Base-by-base conservation (phyloP, 2,888 invertebrate species). In the Stegana nigrithorax region DNA sequence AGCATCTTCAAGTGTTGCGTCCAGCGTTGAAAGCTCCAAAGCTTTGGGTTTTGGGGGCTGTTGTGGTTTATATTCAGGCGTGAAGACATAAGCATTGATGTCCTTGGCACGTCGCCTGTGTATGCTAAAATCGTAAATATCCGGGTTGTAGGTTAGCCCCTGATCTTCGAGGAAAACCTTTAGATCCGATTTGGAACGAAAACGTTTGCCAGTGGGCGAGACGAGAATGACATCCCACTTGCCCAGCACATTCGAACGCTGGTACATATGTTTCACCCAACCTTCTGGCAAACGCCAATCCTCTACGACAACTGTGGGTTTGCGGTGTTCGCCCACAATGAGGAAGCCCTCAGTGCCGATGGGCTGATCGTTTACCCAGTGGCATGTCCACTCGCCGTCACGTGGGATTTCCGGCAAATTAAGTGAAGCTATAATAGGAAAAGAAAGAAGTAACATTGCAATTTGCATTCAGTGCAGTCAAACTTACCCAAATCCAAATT, bases 191-290 rank as follows among this genome's bases (percentile, higher is more conserved):
- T 88, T 87, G 1, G 89, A 88, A 36, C 90, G 85, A 67, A 91
- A 90, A 67, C 88, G 88, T 68, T 89, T 88, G n/a, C 88, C 89
- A 50, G 87, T 88, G 0, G 90, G 88, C 68, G 90, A 89, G 0
- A 92, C 87, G 61, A 94, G 88, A 47, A 93, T 89, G 2, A 93
- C 91, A 78, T 93, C 93, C 93, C 93, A 94, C 81, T 93, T 94
- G 6, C 93, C 93, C 0, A 86, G 77, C 10, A 91, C 91, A 21
- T 92, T 91, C 45, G 89, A 87, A 27, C 92, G 88, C 68, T 92
- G 91, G 23, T 91, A 90, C 85, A 93, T 90, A 81, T 93, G 93
- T 81, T 93, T 94, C 0, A 89, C 88, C 94, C 94, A 94, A 2
- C 91, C 92, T 1, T 87, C 83, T 0, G 94, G 94, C 66, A 94